These are phyloP conservation scores for Melikaiella ostensackeni DNA, from an alignment of 2,888 invertebrate genomes.

Conservation along the genomic window DNA sequence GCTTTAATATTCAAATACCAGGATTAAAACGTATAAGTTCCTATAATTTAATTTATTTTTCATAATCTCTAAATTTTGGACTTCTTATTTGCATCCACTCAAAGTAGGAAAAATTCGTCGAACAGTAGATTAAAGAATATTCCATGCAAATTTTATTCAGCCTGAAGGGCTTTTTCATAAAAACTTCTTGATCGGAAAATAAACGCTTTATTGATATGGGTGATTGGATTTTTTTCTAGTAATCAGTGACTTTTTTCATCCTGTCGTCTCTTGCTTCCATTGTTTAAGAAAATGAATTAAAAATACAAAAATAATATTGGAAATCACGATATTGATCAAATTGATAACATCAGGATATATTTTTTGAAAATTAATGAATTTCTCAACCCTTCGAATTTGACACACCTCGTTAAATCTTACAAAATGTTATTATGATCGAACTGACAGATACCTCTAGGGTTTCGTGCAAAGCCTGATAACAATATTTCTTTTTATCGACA, in stretches of 20 bases:
- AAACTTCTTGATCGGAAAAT: slow-evolving; percentile 6
- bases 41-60: background rate
- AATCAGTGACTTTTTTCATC: background rate
- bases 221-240: background rate
- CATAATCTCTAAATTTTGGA: background rate
- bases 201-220: background rate
- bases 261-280: background rate
- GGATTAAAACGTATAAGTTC: background rate
- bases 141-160: slow-evolving; percentile 8
- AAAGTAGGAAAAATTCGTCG: too few relatives aligned
- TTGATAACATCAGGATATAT: background rate
- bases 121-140: background rate
- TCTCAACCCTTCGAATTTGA: background rate
- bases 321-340: background rate
- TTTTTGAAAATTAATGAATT: background rate
- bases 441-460: too few relatives aligned
- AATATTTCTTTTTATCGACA: background rate
- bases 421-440: background rate
- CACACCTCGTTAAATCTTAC: background rate
- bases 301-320: background rate
- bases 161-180: background rate
- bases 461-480: background rate
- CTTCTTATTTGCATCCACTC: too few relatives aligned
- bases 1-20: background rate
- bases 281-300: background rate